A percentile compares a stretch with the other conserved stretches of the same genome.
These are phyloP conservation scores for Orcinus orca DNA, from an alignment of 2,113 vertebrate species.

Conservation along the genomic window DNA sequence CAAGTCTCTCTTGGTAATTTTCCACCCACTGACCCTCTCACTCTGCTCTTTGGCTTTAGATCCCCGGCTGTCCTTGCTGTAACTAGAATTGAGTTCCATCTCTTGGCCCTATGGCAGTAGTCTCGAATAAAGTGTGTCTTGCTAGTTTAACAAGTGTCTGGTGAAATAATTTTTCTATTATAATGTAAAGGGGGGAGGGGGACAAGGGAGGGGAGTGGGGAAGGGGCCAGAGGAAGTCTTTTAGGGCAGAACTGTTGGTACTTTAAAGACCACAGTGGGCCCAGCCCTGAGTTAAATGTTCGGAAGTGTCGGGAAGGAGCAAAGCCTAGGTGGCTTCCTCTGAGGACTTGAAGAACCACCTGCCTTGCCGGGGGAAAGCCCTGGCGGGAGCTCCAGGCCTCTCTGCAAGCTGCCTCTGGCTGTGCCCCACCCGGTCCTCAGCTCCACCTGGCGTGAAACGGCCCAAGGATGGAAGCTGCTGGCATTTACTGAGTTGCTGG, in stretches of 20 bases:
- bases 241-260: accelerated
- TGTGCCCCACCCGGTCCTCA: neutral
- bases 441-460: accelerated
- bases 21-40: neutral
- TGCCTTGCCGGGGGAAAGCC: no score
- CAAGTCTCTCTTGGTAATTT: accelerated
- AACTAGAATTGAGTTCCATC: accelerated
- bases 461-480: accelerated
- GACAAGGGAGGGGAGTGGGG: accelerated
- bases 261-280: neutral
- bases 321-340: neutral
- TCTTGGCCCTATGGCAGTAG: accelerated
- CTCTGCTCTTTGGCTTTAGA: neutral
- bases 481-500: neutral
- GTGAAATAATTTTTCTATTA: neutral
- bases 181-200: neutral
- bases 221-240: accelerated
- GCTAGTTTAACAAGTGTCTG: neutral
- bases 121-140: neutral
- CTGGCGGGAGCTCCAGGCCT: accelerated
- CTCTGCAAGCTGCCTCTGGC: accelerated
- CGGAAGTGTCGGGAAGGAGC: neutral
- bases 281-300: accelerated
- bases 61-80: neutral
- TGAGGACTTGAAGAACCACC: neutral